Evolutionary conservation across 2,797 vertebrate genomes (phyloP).

Genomic region (Urophycis tenuis): DNA sequence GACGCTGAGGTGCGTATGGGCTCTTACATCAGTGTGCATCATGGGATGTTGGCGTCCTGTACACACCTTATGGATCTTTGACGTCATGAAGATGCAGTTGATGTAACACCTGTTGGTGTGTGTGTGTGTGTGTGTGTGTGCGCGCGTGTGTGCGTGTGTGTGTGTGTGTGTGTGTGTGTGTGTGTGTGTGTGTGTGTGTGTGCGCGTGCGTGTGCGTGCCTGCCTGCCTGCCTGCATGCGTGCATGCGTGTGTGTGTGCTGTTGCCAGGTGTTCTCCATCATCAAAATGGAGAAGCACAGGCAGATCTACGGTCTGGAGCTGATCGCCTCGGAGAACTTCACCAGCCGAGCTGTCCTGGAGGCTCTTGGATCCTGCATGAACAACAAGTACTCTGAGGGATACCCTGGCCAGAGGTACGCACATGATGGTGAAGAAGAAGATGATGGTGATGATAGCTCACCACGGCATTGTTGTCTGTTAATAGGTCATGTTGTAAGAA

Average conservation of each 20-base stretch:
- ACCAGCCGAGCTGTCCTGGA: constrained; percentile 91
- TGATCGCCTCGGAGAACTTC: constrained; percentile 95
- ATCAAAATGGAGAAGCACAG: constrained; percentile 91
- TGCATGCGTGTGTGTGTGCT: constrained; percentile 7
- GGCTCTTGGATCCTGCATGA: constrained; percentile 92
- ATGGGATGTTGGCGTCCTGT: too few species aligned
- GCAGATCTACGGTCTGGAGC: constrained; percentile 84
- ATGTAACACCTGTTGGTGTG: too few species aligned
- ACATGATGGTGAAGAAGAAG: too few species aligned
- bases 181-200: constrained; percentile 4
- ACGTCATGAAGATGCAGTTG: too few species aligned
- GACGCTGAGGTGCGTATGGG: constrained; percentile 81
- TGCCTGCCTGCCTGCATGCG: too few species aligned
- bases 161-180: constrained; percentile 9
- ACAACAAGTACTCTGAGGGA: constrained; percentile 98
- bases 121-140: neutral
- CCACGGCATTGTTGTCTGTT: neutral
- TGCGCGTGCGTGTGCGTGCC: neutral
- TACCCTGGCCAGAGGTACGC: constrained; percentile 94
- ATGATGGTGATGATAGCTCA: neutral
- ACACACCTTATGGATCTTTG: too few species aligned
- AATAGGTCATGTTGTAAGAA: too few species aligned
- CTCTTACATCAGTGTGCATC: too few species aligned
- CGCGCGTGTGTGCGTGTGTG: constrained; percentile 1
- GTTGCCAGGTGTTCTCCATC: constrained; percentile 77